Evolutionary conservation across 2,888 invertebrate species (phyloP), one percentile per base, ranked within the genome.

Genomic region (Rotaria macrura): DNA sequence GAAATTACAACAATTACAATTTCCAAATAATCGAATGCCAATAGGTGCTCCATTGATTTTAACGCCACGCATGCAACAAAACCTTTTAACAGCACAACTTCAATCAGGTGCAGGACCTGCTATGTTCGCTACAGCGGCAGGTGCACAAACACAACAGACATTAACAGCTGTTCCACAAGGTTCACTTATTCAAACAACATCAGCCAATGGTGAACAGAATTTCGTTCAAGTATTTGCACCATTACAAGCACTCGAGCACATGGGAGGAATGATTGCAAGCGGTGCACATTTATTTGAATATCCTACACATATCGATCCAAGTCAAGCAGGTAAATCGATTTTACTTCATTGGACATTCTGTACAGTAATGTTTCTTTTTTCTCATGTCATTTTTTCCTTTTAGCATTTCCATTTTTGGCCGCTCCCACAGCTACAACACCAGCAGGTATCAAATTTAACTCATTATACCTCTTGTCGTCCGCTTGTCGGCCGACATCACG

Each of bases 1-100:
- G 55, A 84, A 84, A 72, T 55, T 86, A 74, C 83, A 85, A 83
- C 84, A 57, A 74, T 55, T 84, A 25, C 57, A 84, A 29, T 74
- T 86, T 55, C 86, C 74, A 84, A 84, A 84, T 57, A 83, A 83
- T 47, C 55, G 57, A 25, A 79, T 79, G 79, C 79, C 40, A 23
- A 79, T 79, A n/a, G 79, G 79, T n/a, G 79, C 79, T 1, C 79
- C 79, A 43, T 43, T 79, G 9, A 79, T 79, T 20, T 79, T 79
- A n/a, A 79, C 79, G n/a, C 79, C 20, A 25, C 79, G 79, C 43
- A 79, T 79, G 40, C 79, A 79, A n/a, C 79, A 79, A 43, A 79
- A 79, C n/a, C 20, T 79, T n/a, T 14, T 79, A 20, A n/a, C 79
- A 10, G 79, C 79, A n/a, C 79, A 79, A 79, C 20, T 79, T 25